These are phyloP conservation scores for Glaucopsyche alexis DNA, from an alignment of 2,888 invertebrate genomes.

Conservation along the genomic window DNA sequence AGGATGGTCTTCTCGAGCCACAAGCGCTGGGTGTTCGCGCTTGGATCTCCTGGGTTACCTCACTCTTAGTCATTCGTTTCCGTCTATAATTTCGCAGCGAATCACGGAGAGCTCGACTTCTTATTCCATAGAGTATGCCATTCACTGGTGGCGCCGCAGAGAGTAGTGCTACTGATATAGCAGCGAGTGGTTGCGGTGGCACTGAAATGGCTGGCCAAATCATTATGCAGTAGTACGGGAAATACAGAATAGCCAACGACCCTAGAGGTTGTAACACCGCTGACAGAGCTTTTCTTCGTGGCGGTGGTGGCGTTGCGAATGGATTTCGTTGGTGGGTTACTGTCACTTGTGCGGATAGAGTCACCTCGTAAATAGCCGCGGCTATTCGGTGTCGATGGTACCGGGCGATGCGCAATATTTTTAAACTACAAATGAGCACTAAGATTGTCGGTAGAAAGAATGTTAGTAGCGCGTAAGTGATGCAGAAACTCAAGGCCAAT, in stretches of 20 bases:
- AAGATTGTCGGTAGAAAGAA: slow-evolving; percentile 84
- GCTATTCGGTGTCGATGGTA: slow-evolving; percentile 91
- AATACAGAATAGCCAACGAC: slow-evolving; percentile 85
- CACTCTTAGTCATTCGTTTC: slow-evolving; percentile 88
- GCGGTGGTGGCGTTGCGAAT: slow-evolving; percentile 85
- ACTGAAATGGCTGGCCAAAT: slow-evolving; percentile 81
- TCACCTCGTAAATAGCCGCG: slow-evolving; percentile 91
- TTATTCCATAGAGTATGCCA: slow-evolving; percentile 88
- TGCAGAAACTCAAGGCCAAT: slow-evolving; percentile 82
- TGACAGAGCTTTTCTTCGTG: slow-evolving; percentile 82
- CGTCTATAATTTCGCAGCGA: slow-evolving; percentile 88
- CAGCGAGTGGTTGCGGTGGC: slow-evolving; percentile 72
- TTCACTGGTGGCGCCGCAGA: slow-evolving; percentile 87
- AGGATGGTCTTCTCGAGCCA: slow-evolving; percentile 86
- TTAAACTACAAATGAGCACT: slow-evolving; percentile 86
- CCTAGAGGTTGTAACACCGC: slow-evolving; percentile 86
- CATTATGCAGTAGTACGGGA: slow-evolving; percentile 86
- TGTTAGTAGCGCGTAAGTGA: slow-evolving; percentile 82
- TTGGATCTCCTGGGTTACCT: slow-evolving; percentile 89
- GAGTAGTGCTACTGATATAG: slow-evolving; percentile 82
- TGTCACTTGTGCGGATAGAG: slow-evolving; percentile 90
- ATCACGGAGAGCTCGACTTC: slow-evolving; percentile 85
- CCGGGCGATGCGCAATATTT: slow-evolving; percentile 83
- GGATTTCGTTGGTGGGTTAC: slow-evolving; percentile 91
- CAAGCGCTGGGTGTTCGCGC: slow-evolving; percentile 89